phyloP scores from a whole-genome alignment of 1,140 invertebrate species.

The Belonocnema kinseyi region DNA sequence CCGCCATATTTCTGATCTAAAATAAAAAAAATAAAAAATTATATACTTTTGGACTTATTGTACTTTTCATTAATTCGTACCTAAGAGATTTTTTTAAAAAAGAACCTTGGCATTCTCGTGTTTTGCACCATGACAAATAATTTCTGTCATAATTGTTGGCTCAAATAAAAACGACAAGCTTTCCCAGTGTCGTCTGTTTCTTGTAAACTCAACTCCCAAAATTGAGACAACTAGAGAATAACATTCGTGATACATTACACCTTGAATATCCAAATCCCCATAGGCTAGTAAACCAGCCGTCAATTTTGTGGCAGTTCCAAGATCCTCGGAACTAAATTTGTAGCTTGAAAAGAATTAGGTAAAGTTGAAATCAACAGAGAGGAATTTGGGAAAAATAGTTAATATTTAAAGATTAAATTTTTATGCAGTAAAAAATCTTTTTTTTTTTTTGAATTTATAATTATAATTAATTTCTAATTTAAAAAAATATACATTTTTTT shows the following conservation, averaged over 20 bases:
- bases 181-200: slow-evolving; percentile 63
- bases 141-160: slow-evolving; percentile 78
- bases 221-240: slow-evolving; percentile 62
- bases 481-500: too few relatives aligned
- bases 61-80: not conserved
- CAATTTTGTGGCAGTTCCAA: slow-evolving; percentile 57
- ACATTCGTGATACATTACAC: slow-evolving; percentile 71
- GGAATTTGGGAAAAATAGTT: not conserved
- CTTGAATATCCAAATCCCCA: slow-evolving; percentile 62
- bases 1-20: slow-evolving; percentile 76
- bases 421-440: not conserved
- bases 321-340: slow-evolving; percentile 50
- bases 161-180: slow-evolving; percentile 76
- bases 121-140: slow-evolving; percentile 78
- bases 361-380: not conserved
- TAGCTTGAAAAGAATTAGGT: slow-evolving; percentile 34
- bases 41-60: not conserved
- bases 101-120: slow-evolving; percentile 68
- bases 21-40: slow-evolving; percentile 42
- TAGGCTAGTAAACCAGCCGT: slow-evolving; percentile 63
- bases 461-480: too few relatives aligned
- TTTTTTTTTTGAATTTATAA: too few relatives aligned
- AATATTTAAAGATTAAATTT: not conserved
- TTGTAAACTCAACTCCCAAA: slow-evolving; percentile 70
- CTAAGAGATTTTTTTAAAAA: slow-evolving; percentile 34